These are phyloP conservation scores for Scotopteryx bipunctaria DNA, from an alignment of 2,888 invertebrate species.

Conservation along the genomic window DNA sequence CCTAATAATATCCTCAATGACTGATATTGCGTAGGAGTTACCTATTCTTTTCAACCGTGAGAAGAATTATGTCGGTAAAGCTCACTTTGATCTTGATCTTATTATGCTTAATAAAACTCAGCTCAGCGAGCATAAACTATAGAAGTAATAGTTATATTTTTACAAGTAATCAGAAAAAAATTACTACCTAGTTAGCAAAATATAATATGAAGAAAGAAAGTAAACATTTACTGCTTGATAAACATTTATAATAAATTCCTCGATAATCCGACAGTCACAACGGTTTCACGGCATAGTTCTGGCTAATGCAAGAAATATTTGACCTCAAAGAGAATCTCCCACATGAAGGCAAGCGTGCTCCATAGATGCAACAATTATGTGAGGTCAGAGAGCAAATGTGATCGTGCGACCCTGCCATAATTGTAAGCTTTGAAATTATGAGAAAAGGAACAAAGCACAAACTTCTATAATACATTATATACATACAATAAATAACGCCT, in stretches of 20 bases:
- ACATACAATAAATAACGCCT: too few relatives aligned
- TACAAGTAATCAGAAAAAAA: too few relatives aligned
- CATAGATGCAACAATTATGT: constrained; percentile 41
- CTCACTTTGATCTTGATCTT: too few relatives aligned
- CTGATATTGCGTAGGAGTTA: too few relatives aligned
- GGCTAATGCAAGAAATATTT: constrained; percentile 16
- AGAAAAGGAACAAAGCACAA: not conserved
- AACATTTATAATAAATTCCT: constrained; percentile 7
- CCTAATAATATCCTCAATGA: too few relatives aligned
- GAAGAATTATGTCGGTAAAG: too few relatives aligned
- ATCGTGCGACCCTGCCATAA: constrained; percentile 16
- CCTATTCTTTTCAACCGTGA: too few relatives aligned
- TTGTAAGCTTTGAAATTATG: too few relatives aligned
- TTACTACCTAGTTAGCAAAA: too few relatives aligned
- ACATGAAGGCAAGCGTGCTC: constrained; percentile 10
- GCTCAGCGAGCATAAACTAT: not conserved
- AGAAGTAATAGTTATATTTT: not conserved
- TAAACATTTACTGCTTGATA: constrained; percentile 2
- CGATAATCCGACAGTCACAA: constrained; percentile 5
- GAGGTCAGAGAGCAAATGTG: constrained; percentile 44
- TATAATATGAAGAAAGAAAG: too few relatives aligned
- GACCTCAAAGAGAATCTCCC: constrained; percentile 21
- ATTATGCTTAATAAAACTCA: too few relatives aligned
- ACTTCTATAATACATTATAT: too few relatives aligned
- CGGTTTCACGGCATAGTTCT: constrained; percentile 13